These are phyloP conservation scores for Ganaspis sp. DNA, from an alignment of 1,140 invertebrate genomes.

Conservation along the genomic window DNA sequence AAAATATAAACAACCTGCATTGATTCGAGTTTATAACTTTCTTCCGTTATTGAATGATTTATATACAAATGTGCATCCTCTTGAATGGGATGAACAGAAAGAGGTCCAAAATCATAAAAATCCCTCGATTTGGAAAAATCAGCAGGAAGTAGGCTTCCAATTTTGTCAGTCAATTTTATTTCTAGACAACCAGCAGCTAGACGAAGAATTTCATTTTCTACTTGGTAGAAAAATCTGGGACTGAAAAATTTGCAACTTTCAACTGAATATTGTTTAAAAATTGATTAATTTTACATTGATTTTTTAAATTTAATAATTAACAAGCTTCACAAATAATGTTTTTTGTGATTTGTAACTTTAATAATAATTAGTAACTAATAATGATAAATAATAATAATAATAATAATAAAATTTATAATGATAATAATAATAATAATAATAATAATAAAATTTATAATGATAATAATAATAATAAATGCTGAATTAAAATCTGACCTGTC, in stretches of 20 bases:
- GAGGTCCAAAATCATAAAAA: constrained; percentile 1
- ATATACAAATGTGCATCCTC: not conserved
- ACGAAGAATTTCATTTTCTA: not conserved
- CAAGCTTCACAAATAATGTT: too few species aligned
- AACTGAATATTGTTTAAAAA: too few species aligned
- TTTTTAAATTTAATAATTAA: too few species aligned
- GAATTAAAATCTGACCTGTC: too few species aligned
- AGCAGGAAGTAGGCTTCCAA: not conserved
- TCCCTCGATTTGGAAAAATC: not conserved
- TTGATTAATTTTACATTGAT: too few species aligned
- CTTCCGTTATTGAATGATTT: not conserved
- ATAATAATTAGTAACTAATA: too few species aligned
- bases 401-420: too few species aligned
- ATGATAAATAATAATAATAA: too few species aligned
- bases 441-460: too few species aligned
- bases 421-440: too few species aligned
- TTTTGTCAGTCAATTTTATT: not conserved
- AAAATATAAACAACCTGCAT: not conserved
- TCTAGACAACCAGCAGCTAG: not conserved
- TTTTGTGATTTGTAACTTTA: too few species aligned
- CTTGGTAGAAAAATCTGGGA: not conserved
- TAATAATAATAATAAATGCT: too few species aligned
- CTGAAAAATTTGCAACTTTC: not conserved
- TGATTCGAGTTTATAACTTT: not conserved
- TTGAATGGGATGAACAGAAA: not conserved